Evolutionary conservation across 2,113 vertebrate species (phyloP), one percentile per base, ranked within the genome.

Genomic region (Carettochelys insculpta): DNA sequence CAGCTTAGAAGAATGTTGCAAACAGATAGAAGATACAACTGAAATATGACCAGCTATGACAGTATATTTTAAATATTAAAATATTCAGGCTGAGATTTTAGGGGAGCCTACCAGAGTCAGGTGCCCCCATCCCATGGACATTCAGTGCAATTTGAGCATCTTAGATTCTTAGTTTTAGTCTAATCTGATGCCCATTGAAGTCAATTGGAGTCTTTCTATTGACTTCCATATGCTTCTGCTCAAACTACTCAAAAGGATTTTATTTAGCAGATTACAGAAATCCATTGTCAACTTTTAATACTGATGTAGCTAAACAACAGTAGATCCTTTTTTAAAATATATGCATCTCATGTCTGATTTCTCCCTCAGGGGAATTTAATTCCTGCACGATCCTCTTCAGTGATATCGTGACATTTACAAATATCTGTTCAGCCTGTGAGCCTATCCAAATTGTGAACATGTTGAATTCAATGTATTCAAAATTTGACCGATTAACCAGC

Each of bases 391-490:
- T 98, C 41, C 95, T 98, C 61, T 98, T 98, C 96, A 98, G 98
- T 4, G 98, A 98, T 6, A 96, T 98, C 61, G 98, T 98, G 52
- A 98, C 97, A 56, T 98, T 98, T 95, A 99, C 97, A 5, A 98
- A 97, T 92, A 98, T 97, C 95, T 98, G 97, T 12, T 98, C 98
- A 22, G 97, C 94, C 87, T 98, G 97, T 45, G 96, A 99, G 88
- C 98, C 98, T 81, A 98, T 98, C 82, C 95, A 98, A 45, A 98
- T 94, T 3, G 98, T 98, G 71, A 97, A 97, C 87, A 98, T 97
- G 97, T 96, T 98, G n/a, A 98, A 98, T 90, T 97, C 93, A 87
- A 97, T 98, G 96, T 98, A 98, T 96, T 98, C 97, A 73, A 98
- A 85, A 92, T 98, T 98, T 80, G 98, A 98, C 95, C 93, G 80